Conservation (phyloP, 1,140 invertebrate genomes). For the Planococcus citri region DNA sequence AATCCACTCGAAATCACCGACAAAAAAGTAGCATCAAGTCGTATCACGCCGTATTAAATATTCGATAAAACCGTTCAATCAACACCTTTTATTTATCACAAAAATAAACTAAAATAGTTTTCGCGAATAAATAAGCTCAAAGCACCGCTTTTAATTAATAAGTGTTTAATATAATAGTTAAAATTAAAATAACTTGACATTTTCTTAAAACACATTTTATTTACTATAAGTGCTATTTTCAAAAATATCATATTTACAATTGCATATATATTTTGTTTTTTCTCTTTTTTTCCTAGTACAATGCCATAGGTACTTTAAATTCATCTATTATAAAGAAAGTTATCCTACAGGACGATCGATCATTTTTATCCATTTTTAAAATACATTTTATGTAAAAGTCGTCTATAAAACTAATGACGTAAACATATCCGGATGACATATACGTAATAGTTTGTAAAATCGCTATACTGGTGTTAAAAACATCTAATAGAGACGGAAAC, state of each 20-base stretch:
- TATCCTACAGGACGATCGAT: not conserved
- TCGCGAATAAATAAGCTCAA: not conserved
- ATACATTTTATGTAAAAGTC: not conserved
- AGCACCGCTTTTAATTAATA: not conserved
- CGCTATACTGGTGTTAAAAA: not conserved
- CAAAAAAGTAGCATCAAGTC: too few species aligned
- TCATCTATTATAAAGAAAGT: not conserved
- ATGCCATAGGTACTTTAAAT: not conserved
- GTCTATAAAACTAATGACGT: not conserved
- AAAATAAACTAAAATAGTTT: not conserved
- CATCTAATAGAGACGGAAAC: not conserved
- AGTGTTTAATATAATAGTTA: not conserved
- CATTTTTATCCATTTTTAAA: not conserved
- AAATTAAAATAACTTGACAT: slow-evolving; percentile 1
- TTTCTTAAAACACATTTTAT: slow-evolving; percentile 8
- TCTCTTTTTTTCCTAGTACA: not conserved
- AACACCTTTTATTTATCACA: slow-evolving; percentile 2
- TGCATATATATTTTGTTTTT: not conserved
- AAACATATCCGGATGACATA: too few species aligned
- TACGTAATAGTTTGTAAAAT: too few species aligned
- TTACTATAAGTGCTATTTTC: slow-evolving; percentile 1
- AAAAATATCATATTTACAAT: slow-evolving; percentile 4
- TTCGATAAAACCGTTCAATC: not conserved
- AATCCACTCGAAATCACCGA: too few species aligned
- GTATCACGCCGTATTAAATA: not conserved